These are phyloP conservation scores for Halictus rubicundus DNA, from an alignment of 1,140 invertebrate species.

Conservation along the genomic window DNA sequence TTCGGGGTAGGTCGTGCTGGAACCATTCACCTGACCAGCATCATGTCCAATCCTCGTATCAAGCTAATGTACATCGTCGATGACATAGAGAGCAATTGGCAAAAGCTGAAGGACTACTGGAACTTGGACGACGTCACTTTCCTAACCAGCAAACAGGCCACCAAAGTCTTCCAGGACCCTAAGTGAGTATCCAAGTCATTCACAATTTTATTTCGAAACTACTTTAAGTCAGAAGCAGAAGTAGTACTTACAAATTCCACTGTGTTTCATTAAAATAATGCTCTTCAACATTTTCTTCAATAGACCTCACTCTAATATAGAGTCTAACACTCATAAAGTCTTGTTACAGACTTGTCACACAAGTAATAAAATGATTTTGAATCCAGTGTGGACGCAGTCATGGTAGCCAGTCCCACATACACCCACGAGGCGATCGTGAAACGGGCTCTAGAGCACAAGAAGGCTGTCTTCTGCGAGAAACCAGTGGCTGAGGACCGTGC, in stretches of 20 bases:
- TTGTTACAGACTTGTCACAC: too few relatives aligned
- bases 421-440: slow-evolving; percentile 84
- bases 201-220: too few relatives aligned
- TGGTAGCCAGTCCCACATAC: slow-evolving; percentile 83
- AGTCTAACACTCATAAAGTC: too few relatives aligned
- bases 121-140: slow-evolving; percentile 78
- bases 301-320: too few relatives aligned
- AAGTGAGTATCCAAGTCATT: slow-evolving; percentile 74
- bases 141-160: slow-evolving; percentile 80
- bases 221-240: too few relatives aligned
- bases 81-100: slow-evolving; percentile 78
- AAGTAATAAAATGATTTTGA: too few relatives aligned
- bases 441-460: slow-evolving; percentile 82
- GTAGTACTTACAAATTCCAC: too few relatives aligned
- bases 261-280: too few relatives aligned
- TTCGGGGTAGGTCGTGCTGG: slow-evolving; percentile 84
- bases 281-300: too few relatives aligned
- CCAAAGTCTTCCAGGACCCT: slow-evolving; percentile 81
- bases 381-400: slow-evolving; percentile 81
- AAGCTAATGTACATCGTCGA: slow-evolving; percentile 84
- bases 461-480: slow-evolving; percentile 87
- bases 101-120: slow-evolving; percentile 80
- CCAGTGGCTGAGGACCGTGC: slow-evolving; percentile 83
- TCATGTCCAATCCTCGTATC: slow-evolving; percentile 81
- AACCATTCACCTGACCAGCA: slow-evolving; percentile 83